Evolutionary conservation across 2,797 vertebrate genomes (phyloP).

Genomic region (Lates japonicus): DNA sequence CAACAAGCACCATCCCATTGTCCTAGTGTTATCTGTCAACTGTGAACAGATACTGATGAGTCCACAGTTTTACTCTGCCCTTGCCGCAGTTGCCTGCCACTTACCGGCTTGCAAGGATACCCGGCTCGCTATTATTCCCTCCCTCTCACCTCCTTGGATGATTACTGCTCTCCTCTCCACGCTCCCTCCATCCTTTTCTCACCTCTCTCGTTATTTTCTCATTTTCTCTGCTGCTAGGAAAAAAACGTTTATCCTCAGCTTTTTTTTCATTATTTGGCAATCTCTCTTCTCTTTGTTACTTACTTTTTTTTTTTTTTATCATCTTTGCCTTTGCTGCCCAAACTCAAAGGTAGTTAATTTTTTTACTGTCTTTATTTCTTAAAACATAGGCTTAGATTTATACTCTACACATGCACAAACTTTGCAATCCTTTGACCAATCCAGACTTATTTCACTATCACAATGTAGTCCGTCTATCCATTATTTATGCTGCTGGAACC

Average conservation of each 20-base stretch:
- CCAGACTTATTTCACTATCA: background rate
- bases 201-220: conserved; percentile 62
- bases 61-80: conserved; percentile 76
- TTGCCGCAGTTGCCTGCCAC: conserved; percentile 74
- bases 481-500: no score
- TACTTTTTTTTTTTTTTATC: conserved; percentile 30
- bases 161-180: conserved; percentile 60
- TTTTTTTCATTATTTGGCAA: conserved; percentile 43
- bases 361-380: conserved; percentile 13
- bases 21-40: conserved; percentile 76
- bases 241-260: conserved; percentile 48
- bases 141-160: conserved; percentile 58
- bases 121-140: conserved; percentile 47
- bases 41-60: conserved; percentile 80
- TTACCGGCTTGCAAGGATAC: conserved; percentile 65
- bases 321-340: conserved; percentile 27
- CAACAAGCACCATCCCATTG: conserved; percentile 58
- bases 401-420: background rate
- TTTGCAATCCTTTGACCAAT: background rate
- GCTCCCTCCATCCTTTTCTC: conserved; percentile 56
- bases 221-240: conserved; percentile 46
- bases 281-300: conserved; percentile 17
- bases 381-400: background rate
- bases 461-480: background rate
- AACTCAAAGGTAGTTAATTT: conserved; percentile 19